Evolutionary conservation across 2,888 invertebrate species (phyloP).

Genomic region (Myathropa florea): DNA sequence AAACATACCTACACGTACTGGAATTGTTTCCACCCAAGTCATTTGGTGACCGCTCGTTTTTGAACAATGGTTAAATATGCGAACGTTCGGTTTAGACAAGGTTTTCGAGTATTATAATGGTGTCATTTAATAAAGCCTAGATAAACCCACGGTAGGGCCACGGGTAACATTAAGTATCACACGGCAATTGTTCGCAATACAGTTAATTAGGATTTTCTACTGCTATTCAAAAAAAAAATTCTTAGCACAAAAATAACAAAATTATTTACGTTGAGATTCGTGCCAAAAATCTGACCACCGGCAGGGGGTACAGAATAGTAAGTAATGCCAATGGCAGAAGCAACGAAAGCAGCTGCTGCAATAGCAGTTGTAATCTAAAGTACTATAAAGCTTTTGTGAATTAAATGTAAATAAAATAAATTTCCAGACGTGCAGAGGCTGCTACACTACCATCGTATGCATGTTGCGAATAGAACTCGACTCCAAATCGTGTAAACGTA

Average conservation of each 20-base stretch:
- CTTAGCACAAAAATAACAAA: slow-evolving; percentile 42
- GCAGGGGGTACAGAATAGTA: background rate
- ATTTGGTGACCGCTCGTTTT: background rate
- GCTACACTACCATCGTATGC: slow-evolving; percentile 12
- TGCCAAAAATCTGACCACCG: slow-evolving; percentile 59
- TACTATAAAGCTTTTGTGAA: slow-evolving; percentile 61
- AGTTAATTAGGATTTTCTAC: slow-evolving; percentile 60
- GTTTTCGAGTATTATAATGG: slow-evolving; percentile 40
- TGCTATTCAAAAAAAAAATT: slow-evolving; percentile 40
- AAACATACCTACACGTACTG: too few relatives aligned
- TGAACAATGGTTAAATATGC: background rate
- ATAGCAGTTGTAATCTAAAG: slow-evolving; percentile 51
- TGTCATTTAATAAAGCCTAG: slow-evolving; percentile 36
- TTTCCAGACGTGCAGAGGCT: slow-evolving; percentile 28
- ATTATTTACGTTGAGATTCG: slow-evolving; percentile 42
- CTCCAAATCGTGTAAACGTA: slow-evolving; percentile 63
- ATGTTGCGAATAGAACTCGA: background rate
- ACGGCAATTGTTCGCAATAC: slow-evolving; percentile 54
- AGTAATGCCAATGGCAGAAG: slow-evolving; percentile 20
- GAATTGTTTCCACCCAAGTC: too few relatives aligned
- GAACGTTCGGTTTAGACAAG: slow-evolving; percentile 20
- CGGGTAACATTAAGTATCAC: slow-evolving; percentile 57
- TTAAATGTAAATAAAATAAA: slow-evolving; percentile 68
- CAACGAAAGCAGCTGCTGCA: slow-evolving; percentile 52
- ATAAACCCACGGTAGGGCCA: slow-evolving; percentile 50